Evolutionary conservation across 2,113 vertebrate species (phyloP).

Genomic region (Corythoichthys intestinalis): DNA sequence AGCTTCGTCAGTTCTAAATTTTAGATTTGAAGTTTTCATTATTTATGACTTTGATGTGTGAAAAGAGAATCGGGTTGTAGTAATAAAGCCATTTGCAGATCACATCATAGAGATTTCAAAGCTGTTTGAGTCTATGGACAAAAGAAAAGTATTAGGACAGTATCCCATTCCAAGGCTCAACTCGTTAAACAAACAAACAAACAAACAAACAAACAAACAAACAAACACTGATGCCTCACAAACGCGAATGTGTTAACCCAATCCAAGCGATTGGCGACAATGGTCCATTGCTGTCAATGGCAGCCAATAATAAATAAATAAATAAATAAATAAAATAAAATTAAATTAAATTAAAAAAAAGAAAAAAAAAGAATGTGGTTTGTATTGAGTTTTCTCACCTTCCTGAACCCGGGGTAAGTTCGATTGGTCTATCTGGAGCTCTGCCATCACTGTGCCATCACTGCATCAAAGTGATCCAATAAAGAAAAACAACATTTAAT

Average conservation of each 20-base stretch:
- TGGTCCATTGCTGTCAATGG: too few species aligned
- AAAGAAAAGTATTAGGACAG: neutral
- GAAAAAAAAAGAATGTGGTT: neutral
- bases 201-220: neutral
- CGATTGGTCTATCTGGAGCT: constrained; percentile 74
- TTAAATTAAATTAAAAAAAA: neutral
- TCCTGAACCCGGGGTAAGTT: constrained; percentile 74
- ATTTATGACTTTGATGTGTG: neutral
- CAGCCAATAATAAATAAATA: too few species aligned
- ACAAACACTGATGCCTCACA: neutral
- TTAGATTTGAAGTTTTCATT: neutral
- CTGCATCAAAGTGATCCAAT: constrained; percentile 43
- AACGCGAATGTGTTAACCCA: neutral
- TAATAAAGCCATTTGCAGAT: too few species aligned
- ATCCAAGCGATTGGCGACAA: too few species aligned
- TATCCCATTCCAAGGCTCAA: neutral
- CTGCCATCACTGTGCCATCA: constrained; percentile 68
- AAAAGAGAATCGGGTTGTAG: too few species aligned
- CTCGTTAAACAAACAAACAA: neutral
- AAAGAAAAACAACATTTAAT: neutral
- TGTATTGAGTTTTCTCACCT: constrained; percentile 53
- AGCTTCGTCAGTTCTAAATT: neutral
- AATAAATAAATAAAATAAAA: neutral
- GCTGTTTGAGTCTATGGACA: neutral
- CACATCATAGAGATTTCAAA: neutral